phyloP scores from a whole-genome alignment of 1,140 invertebrate species.

The Mycetomoellerius zeteki region DNA sequence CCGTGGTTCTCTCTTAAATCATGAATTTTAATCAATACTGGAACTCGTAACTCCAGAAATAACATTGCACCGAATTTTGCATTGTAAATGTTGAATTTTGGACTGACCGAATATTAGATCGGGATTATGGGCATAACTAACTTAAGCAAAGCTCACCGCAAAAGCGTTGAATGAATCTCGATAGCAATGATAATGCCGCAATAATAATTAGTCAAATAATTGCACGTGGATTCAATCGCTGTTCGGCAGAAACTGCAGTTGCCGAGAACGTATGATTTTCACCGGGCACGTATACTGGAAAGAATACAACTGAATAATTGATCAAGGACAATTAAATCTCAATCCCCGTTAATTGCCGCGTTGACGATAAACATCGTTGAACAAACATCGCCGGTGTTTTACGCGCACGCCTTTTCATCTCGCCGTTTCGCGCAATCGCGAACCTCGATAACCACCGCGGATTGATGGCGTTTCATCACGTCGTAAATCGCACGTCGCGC shows the following conservation, averaged over 20 bases:
- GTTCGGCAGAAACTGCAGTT: neutral
- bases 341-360: conserved; percentile 32
- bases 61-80: neutral
- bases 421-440: conserved; percentile 27
- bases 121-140: neutral
- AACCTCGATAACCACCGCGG: conserved; percentile 27
- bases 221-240: neutral
- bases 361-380: conserved; percentile 35
- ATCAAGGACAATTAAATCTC: conserved; percentile 51
- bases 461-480: conserved; percentile 40
- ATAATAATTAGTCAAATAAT: conserved; percentile 48
- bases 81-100: conserved; percentile 11
- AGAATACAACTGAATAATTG: conserved; percentile 53
- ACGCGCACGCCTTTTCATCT: conserved; percentile 45
- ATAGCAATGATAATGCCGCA: conserved; percentile 14
- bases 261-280: conserved; percentile 8
- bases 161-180: conserved; percentile 19
- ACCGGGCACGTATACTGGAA: neutral
- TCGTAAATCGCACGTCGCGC: conserved; percentile 47
- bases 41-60: neutral
- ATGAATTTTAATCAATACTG: neutral
- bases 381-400: conserved; percentile 46
- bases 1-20: neutral
- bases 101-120: neutral
- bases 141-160: neutral